phyloP scores from a whole-genome alignment of 2,888 invertebrate species.

The Hirtodrosophila cameraria region DNA sequence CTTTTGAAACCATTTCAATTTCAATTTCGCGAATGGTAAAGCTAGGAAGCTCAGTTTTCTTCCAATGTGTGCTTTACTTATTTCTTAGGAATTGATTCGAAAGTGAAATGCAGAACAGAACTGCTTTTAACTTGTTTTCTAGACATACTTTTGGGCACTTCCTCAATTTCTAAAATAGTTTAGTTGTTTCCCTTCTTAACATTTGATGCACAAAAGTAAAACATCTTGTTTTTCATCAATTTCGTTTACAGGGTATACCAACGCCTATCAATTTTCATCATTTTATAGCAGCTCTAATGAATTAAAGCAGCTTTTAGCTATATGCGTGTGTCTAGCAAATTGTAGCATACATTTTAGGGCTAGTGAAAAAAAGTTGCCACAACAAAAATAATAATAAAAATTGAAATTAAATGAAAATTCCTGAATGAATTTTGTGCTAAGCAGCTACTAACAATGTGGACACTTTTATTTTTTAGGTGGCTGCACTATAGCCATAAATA shows the following conservation, averaged over 20 bases:
- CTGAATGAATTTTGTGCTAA: not conserved
- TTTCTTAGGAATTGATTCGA: no score
- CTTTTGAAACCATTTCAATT: no score
- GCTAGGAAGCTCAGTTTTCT: no score
- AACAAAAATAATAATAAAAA: slow-evolving; percentile 5
- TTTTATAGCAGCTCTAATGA: slow-evolving; percentile 22
- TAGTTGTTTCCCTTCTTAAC: no score
- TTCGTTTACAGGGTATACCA: slow-evolving; percentile 4
- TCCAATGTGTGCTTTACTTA: no score
- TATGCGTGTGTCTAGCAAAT: not conserved
- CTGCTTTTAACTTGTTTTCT: no score
- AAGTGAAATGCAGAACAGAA: no score
- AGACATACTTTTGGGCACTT: no score
- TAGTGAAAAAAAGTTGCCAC: slow-evolving; percentile 28
- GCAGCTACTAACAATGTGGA: slow-evolving; percentile 22
- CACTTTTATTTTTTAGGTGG: slow-evolving; percentile 19
- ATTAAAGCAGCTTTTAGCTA: slow-evolving; percentile 13
- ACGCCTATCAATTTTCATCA: not conserved
- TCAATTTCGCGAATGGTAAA: no score
- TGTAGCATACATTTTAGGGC: slow-evolving; percentile 37
- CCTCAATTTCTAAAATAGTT: no score
- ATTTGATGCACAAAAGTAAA: no score
- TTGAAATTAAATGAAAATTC: slow-evolving; percentile 4
- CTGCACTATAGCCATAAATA: no score
- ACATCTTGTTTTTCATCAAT: not conserved